Evolutionary conservation across 2,888 invertebrate genomes (phyloP), one percentile per base, ranked within the genome.

Genomic region (Quadroppia sp.): DNA sequence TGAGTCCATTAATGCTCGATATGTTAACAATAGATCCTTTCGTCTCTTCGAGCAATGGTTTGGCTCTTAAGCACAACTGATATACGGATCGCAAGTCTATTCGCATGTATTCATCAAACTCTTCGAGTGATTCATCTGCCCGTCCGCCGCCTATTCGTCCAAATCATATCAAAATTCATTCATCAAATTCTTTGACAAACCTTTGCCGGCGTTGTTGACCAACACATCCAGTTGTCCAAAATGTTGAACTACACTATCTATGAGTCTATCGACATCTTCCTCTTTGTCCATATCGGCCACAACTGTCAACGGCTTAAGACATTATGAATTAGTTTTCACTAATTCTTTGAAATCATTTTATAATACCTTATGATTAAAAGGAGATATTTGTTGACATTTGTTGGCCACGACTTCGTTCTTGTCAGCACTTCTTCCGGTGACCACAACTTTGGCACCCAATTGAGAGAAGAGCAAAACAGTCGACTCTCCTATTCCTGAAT

Each of bases 381-480:
- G 56, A 9, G 56, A 56, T 3, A 56, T 17, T 28, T 56, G 9
- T 28, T 28, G 56, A 11, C 56, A 56, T 56, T 56, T 56, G 11
- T 56, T 28, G 56, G 56, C 56, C 25, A 56, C 56, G 1, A 15
- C 25, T 28, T 25, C 25, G 11, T 28, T 28, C 13, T 56, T 56
- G 1, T 25, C 4, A 15, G 15, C 15, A 56, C 28, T 30, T 28
- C 56, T 56, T 56, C 56, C 56, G 30, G 25, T 25, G 9, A 56
- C 28, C 28, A 56, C 56, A 28, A 56, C 56, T 56, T 56, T 56
- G 9, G 56, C 56, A 1, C 56, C 56, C 56, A 56, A 56, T 56
- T 56, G 28, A 25, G 56, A 56, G 15, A 56, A 56, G 1, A 56
- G 30, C 11, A 56, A 17, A 30, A 56, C 56, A 28, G 56, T 56